phyloP scores from a whole-genome alignment of 2,888 invertebrate genomes.

The Eumacrocentrus americanus region DNA sequence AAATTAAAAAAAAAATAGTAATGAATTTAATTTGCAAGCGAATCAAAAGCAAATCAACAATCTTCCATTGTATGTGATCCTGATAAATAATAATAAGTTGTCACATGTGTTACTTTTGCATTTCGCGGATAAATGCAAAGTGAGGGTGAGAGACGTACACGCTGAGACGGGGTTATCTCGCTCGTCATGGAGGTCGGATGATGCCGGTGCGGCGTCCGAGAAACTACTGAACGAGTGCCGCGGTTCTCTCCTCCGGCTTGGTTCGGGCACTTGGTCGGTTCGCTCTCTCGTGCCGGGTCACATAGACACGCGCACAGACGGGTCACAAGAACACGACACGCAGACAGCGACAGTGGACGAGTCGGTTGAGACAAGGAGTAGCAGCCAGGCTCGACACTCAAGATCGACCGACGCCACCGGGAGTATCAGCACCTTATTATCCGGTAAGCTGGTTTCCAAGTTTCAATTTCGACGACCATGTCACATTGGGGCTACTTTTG shows the following conservation, averaged over 20 bases:
- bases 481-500: too few species aligned
- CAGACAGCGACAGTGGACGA: background rate
- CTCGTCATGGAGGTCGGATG: conserved; percentile 51
- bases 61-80: background rate
- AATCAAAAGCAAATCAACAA: background rate
- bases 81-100: background rate
- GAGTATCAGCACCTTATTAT: background rate
- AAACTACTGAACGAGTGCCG: conserved; percentile 60
- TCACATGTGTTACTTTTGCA: background rate
- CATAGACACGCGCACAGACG: conserved; percentile 31
- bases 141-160: conserved; percentile 13
- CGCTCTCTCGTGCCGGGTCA: conserved; percentile 32
- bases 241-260: conserved; percentile 56
- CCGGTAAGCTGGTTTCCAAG: background rate
- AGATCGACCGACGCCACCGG: conserved; percentile 17
- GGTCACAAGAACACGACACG: conserved; percentile 26
- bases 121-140: background rate
- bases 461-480: too few species aligned
- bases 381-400: conserved; percentile 16
- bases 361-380: conserved; percentile 18
- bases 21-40: background rate
- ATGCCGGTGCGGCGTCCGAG: conserved; percentile 60
- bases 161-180: conserved; percentile 41
- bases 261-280: conserved; percentile 49
- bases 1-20: background rate